Evolutionary conservation across 2,797 vertebrate genomes (phyloP).

Genomic region (Arnoldichthys spilopterus): DNA sequence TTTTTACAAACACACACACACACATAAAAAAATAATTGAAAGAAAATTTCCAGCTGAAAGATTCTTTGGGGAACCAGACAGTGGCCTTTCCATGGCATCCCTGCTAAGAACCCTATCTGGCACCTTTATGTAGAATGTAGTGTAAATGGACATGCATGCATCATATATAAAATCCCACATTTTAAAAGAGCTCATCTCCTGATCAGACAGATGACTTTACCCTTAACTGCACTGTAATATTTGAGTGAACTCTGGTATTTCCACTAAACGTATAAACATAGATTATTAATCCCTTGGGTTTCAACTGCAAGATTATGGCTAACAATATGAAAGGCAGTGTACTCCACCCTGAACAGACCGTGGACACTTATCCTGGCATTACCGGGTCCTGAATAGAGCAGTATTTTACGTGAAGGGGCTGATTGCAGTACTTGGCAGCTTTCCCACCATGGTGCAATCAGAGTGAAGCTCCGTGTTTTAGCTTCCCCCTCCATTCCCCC

Average conservation of each 20-base stretch:
- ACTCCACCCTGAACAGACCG: neutral
- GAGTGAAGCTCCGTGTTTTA: constrained; percentile 60
- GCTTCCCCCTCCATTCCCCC: constrained; percentile 64
- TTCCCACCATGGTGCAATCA: constrained; percentile 62
- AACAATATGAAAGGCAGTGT: neutral
- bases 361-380: constrained; percentile 7
- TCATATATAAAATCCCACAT: too few species aligned
- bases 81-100: too few species aligned
- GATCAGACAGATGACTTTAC: neutral
- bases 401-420: constrained; percentile 31
- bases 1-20: too few species aligned
- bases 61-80: too few species aligned
- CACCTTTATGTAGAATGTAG: too few species aligned
- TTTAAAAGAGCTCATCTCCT: neutral
- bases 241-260: neutral
- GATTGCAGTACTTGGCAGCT: constrained; percentile 62
- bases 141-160: too few species aligned
- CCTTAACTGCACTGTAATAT: neutral
- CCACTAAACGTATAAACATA: neutral
- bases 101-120: too few species aligned
- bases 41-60: too few species aligned
- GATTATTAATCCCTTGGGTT: neutral
- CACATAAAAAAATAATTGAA: too few species aligned
- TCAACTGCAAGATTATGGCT: neutral
- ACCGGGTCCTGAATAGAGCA: neutral